Conservation (phyloP, 2,888 invertebrate species). For the Tyria jacobaeae region DNA sequence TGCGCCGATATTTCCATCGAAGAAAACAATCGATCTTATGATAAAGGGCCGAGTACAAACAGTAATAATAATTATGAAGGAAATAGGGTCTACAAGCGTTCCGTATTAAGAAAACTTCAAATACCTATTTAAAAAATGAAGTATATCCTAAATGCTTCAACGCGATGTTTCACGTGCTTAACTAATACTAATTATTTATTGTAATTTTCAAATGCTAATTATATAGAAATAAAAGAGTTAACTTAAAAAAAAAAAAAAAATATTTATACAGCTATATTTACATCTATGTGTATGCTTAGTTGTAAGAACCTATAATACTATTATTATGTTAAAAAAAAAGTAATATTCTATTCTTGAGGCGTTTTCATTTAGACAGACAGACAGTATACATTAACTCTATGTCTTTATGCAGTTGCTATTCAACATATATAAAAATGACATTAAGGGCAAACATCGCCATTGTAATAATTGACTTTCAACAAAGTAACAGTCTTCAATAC, state of each 20-base stretch:
- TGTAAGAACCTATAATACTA: neutral
- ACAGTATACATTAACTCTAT: too few species aligned
- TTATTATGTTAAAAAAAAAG: neutral
- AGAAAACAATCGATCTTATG: constrained; percentile 49
- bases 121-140: neutral
- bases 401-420: too few species aligned
- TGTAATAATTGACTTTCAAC: too few species aligned
- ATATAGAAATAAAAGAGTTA: too few species aligned
- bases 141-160: neutral
- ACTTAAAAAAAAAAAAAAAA: too few species aligned
- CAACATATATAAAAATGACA: too few species aligned
- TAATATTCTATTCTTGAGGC: neutral
- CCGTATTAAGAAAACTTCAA: too few species aligned
- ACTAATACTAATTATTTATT: too few species aligned
- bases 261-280: neutral
- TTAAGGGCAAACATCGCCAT: too few species aligned
- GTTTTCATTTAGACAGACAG: neutral
- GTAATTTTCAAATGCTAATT: neutral
- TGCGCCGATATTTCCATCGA: constrained; percentile 92
- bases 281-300: neutral
- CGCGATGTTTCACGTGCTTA: neutral
- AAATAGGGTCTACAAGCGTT: neutral
- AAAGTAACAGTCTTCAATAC: too few species aligned
- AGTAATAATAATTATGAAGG: too few species aligned
- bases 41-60: neutral